These are phyloP conservation scores for Coelopa pilipes DNA, from an alignment of 2,888 invertebrate species.

Conservation along the genomic window DNA sequence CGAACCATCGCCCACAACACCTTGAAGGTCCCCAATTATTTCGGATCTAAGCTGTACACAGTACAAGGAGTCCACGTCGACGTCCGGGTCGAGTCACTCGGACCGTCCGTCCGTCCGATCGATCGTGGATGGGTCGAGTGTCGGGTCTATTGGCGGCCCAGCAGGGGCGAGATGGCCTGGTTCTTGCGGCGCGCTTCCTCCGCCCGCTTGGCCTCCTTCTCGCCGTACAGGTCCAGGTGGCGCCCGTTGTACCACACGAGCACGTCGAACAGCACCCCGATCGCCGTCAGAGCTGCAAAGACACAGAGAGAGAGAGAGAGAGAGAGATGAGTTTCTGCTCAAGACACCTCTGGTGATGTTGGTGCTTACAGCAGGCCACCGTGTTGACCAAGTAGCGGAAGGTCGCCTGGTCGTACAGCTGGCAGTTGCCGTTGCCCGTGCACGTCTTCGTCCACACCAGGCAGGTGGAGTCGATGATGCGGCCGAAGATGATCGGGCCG, in stretches of 20 bases:
- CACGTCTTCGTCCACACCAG: constrained; percentile 76
- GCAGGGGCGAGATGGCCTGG: constrained; percentile 58
- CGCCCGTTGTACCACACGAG: constrained; percentile 73
- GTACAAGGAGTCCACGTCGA: not conserved
- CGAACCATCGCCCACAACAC: no score
- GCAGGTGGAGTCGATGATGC: constrained; percentile 75
- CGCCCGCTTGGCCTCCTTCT: constrained; percentile 56
- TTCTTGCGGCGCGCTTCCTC: constrained; percentile 51
- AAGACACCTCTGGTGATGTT: not conserved
- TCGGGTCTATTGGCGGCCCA: constrained; percentile 49
- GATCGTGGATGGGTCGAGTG: no score
- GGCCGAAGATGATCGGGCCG: constrained; percentile 75
- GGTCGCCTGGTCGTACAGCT: constrained; percentile 73
- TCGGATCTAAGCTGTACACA: constrained; percentile 4
- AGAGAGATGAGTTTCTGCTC: not conserved
- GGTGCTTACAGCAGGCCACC: constrained; percentile 68
- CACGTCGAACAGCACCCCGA: constrained; percentile 72
- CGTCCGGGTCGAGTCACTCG: no score
- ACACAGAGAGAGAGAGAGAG: constrained; percentile 25
- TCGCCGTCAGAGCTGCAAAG: constrained; percentile 69
- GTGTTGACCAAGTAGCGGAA: constrained; percentile 72
- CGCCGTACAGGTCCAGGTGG: constrained; percentile 71
- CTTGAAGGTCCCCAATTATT: no score
- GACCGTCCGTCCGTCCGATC: no score
- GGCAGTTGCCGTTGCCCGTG: constrained; percentile 73